phyloP scores from a whole-genome alignment of 2,797 vertebrate genomes.

The Myotis pilosus region DNA sequence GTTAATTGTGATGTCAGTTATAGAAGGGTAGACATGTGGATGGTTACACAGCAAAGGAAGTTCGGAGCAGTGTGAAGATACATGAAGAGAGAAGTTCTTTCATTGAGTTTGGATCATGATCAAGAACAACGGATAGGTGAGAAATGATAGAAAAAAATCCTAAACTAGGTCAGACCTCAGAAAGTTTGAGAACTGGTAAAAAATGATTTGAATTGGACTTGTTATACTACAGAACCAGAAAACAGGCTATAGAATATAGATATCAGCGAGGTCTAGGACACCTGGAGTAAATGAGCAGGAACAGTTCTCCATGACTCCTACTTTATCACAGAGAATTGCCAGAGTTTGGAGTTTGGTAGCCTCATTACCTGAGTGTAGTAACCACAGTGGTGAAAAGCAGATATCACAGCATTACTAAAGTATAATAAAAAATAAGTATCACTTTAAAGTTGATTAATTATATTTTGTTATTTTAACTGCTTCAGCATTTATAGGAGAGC shows the following conservation, averaged over 20 bases:
- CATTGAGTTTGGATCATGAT: neutral
- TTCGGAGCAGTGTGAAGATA: neutral
- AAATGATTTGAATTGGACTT: neutral
- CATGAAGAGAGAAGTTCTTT: neutral
- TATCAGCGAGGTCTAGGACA: neutral
- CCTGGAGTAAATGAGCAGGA: neutral
- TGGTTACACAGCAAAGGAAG: neutral
- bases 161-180: neutral
- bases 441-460: neutral
- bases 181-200: neutral
- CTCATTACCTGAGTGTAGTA: neutral
- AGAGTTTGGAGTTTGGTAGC: neutral
- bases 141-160: neutral
- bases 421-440: neutral
- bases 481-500: constrained; percentile 16
- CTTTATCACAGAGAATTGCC: neutral
- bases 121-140: constrained; percentile 15
- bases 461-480: neutral
- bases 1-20: constrained; percentile 1
- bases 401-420: neutral
- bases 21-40: neutral
- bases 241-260: too few relatives aligned
- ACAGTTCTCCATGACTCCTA: neutral
- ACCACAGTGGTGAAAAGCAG: neutral
- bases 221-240: neutral